A percentile compares a stretch with the other conserved stretches of the same genome.
These are phyloP conservation scores for Tetragnatha montana DNA, from an alignment of 2,888 invertebrate genomes.

Conservation along the genomic window DNA sequence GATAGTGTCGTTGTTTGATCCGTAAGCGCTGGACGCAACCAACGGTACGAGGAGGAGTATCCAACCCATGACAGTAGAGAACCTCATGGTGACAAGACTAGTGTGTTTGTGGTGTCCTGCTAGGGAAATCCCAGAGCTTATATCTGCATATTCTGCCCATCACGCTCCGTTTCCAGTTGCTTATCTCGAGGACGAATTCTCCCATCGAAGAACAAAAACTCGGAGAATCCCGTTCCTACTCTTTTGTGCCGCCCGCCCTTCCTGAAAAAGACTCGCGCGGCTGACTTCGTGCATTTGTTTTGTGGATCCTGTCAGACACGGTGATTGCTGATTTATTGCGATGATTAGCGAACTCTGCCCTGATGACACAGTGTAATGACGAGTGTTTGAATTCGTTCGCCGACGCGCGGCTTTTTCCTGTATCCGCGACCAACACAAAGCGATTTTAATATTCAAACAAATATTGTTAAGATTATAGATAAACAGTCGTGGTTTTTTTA, in stretches of 20 bases:
- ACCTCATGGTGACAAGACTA: neutral
- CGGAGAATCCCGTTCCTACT: conserved; percentile 48
- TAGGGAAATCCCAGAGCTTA: conserved; percentile 16
- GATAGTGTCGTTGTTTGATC: neutral
- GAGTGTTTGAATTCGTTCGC: neutral
- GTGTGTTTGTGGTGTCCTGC: neutral
- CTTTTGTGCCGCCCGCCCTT: conserved; percentile 25
- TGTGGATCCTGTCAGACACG: conserved; percentile 48
- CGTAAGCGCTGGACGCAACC: neutral
- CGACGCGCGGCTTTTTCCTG: conserved; percentile 19
- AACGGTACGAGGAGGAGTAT: conserved; percentile 11
- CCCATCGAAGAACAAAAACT: conserved; percentile 6
- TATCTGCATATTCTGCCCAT: conserved; percentile 24
- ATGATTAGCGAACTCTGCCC: conserved; percentile 60
- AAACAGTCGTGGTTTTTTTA: too few relatives aligned
- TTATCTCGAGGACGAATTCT: conserved; percentile 11
- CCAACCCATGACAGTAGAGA: neutral
- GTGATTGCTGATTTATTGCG: conserved; percentile 61
- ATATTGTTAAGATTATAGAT: too few relatives aligned
- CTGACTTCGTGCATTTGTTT: conserved; percentile 26
- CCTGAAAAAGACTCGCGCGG: conserved; percentile 10
- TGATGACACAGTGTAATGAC: conserved; percentile 29
- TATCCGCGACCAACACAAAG: neutral
- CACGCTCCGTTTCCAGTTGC: conserved; percentile 60
- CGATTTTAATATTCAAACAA: neutral